Percentiles rank a stretch among this genome's conserved stretches.
Conservation (phyloP, 2,797 vertebrate genomes). For the Poecilia wingei region DNA sequence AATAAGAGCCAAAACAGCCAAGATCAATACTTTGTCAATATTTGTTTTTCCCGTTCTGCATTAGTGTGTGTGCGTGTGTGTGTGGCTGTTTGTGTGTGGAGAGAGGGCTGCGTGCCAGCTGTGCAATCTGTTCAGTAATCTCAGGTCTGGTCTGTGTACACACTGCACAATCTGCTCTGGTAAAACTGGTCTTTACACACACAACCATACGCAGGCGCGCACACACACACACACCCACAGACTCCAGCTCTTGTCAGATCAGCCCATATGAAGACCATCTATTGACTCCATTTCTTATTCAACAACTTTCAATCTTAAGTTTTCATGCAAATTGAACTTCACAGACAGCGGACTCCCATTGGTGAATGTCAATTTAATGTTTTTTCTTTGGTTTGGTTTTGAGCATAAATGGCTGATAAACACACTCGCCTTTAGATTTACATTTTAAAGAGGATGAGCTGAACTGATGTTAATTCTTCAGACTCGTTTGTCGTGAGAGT, state of each 20-base stretch:
- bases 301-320: background rate
- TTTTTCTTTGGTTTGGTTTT: slow-evolving; percentile 5
- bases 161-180: slow-evolving; percentile 71
- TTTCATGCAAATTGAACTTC: background rate
- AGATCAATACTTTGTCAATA: slow-evolving; percentile 78
- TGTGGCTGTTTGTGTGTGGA: slow-evolving; percentile 22
- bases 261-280: background rate
- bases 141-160: slow-evolving; percentile 77
- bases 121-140: slow-evolving; percentile 81
- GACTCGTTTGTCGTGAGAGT: slow-evolving; percentile 19
- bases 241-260: background rate
- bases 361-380: background rate
- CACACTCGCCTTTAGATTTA: background rate
- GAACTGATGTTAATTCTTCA: slow-evolving; percentile 12
- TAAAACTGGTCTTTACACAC: slow-evolving; percentile 51
- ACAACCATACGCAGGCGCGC: slow-evolving; percentile 24
- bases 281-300: slow-evolving; percentile 3
- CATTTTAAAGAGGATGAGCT: slow-evolving; percentile 10
- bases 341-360: background rate
- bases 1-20: slow-evolving; percentile 65
- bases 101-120: slow-evolving; percentile 76
- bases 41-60: slow-evolving; percentile 61
- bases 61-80: slow-evolving; percentile 27
- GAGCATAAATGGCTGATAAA: slow-evolving; percentile 1
- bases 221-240: slow-evolving; percentile 1